phyloP scores from a whole-genome alignment of 2,113 vertebrate genomes.

The Acrocephalus kingi region DNA sequence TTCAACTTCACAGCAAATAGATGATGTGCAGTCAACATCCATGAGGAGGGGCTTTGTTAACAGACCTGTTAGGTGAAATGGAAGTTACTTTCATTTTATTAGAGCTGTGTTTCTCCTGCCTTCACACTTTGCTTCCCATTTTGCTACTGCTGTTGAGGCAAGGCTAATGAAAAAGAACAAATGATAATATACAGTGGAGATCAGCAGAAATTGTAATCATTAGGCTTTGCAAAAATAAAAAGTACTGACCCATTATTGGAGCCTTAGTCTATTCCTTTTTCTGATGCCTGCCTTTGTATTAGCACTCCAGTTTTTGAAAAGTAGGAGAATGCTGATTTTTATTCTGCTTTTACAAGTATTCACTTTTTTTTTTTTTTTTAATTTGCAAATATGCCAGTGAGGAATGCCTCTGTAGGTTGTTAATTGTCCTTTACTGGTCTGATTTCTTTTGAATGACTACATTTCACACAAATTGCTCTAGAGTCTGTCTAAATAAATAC shows the following conservation, averaged over 20 bases:
- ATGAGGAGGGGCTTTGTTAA: background rate
- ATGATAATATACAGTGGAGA: background rate
- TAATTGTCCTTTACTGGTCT: background rate
- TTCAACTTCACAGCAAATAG: background rate
- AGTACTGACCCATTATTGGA: background rate
- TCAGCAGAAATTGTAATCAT: background rate
- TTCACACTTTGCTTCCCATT: background rate
- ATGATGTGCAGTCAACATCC: background rate
- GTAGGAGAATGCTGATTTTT: background rate
- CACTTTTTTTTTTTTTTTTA: background rate
- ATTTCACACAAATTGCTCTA: background rate
- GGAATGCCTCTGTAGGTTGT: background rate
- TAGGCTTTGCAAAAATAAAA: background rate
- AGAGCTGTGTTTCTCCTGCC: background rate
- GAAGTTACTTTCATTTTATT: background rate
- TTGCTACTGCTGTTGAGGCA: slow-evolving; percentile 13
- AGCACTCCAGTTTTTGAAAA: background rate
- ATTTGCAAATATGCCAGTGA: background rate
- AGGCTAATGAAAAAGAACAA: slow-evolving; percentile 34
- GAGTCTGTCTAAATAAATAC: background rate
- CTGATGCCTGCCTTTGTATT: background rate
- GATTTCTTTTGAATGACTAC: background rate
- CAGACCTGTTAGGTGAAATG: background rate
- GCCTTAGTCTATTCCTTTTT: background rate
- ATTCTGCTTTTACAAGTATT: background rate